Conservation (phyloP, 2,888 invertebrate species). For the Conistra vaccinii region DNA sequence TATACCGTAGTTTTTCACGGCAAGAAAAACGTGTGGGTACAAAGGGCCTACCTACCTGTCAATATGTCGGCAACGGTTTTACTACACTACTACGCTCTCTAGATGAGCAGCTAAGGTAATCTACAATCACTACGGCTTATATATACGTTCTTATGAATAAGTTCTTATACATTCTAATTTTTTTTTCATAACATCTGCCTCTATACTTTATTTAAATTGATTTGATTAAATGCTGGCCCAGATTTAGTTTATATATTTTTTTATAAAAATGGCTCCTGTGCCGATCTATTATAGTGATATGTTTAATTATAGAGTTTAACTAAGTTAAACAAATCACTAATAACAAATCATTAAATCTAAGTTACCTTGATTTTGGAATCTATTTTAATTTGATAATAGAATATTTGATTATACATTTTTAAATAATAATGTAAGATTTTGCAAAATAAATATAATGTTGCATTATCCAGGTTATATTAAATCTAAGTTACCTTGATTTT, state of each 20-base stretch:
- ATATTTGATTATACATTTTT: too few relatives aligned
- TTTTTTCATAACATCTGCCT: neutral
- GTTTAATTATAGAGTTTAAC: neutral
- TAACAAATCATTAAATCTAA: neutral
- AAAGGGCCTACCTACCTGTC: too few relatives aligned
- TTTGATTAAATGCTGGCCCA: constrained; percentile 26
- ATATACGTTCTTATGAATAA: neutral
- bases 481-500: neutral
- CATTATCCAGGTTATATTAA: too few relatives aligned
- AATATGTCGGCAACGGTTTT: neutral
- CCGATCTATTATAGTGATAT: neutral
- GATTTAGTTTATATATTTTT: neutral
- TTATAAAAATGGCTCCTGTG: neutral
- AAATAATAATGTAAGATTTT: too few relatives aligned
- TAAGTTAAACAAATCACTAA: neutral
- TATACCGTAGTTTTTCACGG: too few relatives aligned
- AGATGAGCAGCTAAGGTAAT: neutral
- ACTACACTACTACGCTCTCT: neutral
- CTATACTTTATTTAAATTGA: neutral
- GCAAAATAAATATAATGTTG: too few relatives aligned
- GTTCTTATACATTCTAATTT: neutral
- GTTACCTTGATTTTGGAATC: too few relatives aligned
- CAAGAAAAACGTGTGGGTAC: too few relatives aligned
- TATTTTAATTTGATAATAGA: too few relatives aligned
- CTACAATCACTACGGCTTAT: neutral